phyloP scores from a whole-genome alignment of 2,797 vertebrate species.

The Crocidura indochinensis region DNA sequence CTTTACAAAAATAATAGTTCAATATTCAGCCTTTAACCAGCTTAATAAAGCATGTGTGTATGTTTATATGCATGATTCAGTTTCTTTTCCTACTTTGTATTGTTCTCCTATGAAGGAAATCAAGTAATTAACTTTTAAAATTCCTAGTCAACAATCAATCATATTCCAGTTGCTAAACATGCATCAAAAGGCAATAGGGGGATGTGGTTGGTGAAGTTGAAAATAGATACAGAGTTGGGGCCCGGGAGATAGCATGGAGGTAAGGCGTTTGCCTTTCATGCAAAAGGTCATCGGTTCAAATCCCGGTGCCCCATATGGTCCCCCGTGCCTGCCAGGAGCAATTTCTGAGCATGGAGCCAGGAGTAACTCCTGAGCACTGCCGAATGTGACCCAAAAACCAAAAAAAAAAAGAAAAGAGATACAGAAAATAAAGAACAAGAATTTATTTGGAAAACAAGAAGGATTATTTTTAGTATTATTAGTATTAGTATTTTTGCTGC shows the following conservation, averaged over 20 bases:
- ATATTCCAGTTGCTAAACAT: not conserved
- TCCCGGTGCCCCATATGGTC: no score
- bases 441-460: not conserved
- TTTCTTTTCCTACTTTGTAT: not conserved
- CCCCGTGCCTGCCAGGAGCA: no score
- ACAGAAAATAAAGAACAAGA: not conserved
- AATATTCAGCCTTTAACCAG: not conserved
- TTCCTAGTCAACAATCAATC: not conserved
- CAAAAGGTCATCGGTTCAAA: no score
- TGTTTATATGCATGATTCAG: not conserved
- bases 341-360: no score
- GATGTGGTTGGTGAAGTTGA: not conserved
- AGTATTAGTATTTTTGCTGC: no score
- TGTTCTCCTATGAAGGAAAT: slow-evolving; percentile 35
- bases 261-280: no score
- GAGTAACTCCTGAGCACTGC: no score
- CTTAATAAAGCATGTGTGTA: not conserved
- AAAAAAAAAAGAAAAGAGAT: no score
- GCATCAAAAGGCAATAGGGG: not conserved
- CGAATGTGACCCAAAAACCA: no score
- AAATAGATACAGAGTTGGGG: not conserved
- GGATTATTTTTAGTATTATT: no score
- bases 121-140: not conserved
- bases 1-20: slow-evolving; percentile 9
- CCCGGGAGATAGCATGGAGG: no score